Evolutionary conservation across 2,113 vertebrate genomes (phyloP), one percentile per base, ranked within the genome.

Genomic region (Zingel zingel): DNA sequence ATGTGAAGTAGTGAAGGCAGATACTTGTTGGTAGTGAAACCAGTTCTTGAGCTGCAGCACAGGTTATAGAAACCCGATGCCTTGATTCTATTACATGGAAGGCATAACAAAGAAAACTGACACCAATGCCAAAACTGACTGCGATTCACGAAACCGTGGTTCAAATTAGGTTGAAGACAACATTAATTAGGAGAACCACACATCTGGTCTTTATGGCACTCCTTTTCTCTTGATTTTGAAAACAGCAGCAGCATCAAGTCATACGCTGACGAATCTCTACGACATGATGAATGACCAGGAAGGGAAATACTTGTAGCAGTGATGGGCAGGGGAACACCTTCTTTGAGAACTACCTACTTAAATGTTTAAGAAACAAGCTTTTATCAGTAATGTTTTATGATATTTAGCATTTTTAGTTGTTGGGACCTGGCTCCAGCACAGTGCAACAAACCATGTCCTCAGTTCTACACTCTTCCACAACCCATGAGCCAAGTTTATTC

Each of bases 401-500:
- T 21, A 23, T 67, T 59, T 21, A 79, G 25, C 11, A 10, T 5
- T 3, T 74, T 45, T 62, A 19, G 53, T 59, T 58, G 18, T 15
- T 43, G 58, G 39, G 74, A 58, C 19, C 48, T 21, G 33, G 23
- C 11, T 23, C 50, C 39, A 9, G 43, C 33, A 15, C 1, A 11
- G 18, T 25, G 27, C 13, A 45, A 58, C 23, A 25, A 25, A 74
- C 71, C 12, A 33, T 2, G 36, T 51, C 58, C 43, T 25, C 21
- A 39, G 33, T 43, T 63, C 79, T 56, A 39, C 9, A 64, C 43
- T 71, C 27, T 68, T 76, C 62, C 71, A 80, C 66, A 93, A 93
- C 91, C 93, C 90, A 92, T 92, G 90, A 91, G 92, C 92, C 89
- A 92, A 88, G 84, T 84, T 89, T 86, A 57, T 75, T 86, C 63